These are phyloP conservation scores for Troglohyphantes excavatus DNA, from an alignment of 2,888 invertebrate species.

Conservation along the genomic window DNA sequence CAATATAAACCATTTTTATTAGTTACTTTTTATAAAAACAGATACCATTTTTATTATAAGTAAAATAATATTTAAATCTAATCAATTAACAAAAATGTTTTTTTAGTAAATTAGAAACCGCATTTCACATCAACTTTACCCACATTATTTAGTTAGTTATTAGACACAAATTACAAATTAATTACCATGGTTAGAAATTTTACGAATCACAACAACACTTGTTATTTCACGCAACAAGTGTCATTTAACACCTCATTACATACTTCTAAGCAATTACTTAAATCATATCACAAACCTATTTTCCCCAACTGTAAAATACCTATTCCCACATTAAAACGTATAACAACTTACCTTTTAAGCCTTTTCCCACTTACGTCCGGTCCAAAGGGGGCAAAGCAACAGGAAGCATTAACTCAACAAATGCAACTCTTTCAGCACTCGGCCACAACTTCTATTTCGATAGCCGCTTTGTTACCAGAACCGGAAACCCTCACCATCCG, in stretches of 20 bases:
- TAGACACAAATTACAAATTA: too few species aligned
- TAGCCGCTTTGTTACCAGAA: constrained; percentile 58
- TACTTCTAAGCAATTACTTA: neutral
- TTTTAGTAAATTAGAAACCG: too few species aligned
- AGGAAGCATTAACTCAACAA: constrained; percentile 30
- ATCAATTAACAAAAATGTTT: too few species aligned
- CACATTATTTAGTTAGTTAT: too few species aligned
- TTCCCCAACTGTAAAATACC: neutral
- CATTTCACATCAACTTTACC: too few species aligned
- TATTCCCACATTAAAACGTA: neutral
- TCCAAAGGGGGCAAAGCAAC: neutral
- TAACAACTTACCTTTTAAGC: neutral
- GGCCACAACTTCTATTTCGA: constrained; percentile 30
- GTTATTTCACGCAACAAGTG: neutral
- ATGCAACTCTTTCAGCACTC: constrained; percentile 31
- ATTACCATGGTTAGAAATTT: too few species aligned
- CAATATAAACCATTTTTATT: too few species aligned
- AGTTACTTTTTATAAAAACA: too few species aligned
- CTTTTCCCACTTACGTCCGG: neutral
- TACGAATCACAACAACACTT: neutral
- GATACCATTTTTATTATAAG: too few species aligned
- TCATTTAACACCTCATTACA: neutral
- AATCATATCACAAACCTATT: too few species aligned
- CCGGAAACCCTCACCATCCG: constrained; percentile 67
- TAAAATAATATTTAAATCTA: too few species aligned